Base-by-base conservation (phyloP, 2,888 invertebrate species). In the Drepana falcataria region DNA sequence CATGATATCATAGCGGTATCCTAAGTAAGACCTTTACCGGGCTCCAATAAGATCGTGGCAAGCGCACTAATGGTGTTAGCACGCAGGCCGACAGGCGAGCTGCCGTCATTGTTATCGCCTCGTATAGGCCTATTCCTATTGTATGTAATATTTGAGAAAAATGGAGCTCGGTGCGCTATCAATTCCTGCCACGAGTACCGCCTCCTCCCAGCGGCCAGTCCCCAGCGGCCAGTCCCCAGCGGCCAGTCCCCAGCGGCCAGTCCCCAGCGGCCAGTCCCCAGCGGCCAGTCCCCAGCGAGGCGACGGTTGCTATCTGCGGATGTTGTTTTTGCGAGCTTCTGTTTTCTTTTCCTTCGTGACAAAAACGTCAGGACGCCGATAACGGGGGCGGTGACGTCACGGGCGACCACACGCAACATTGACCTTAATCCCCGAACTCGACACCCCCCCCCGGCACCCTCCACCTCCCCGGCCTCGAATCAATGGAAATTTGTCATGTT, bases 281-380 rank as follows among this genome's bases (percentile, higher is more conserved):
- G 34, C 41, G 40, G 40, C 5, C 40, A 51, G 40, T 33, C 35
- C 37, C 33, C 40, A 37, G 41, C 4, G 40, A 7, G 40, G 40
- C 9, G 40, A 51, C n/a, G 40, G 33, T 51, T 40, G 21, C 34
- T 41, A 51, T 33, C 34, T 40, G 7, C 34, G 35, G 51, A 41
- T 51, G 35, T 51, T 51, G 40, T 51, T 51, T 51, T 49, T 51
- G 40, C 51, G 40, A 9, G 44, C 44, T 44, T 7, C 34, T 7
- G 51, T 51, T 51, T 51, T 51, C 40, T 51, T 51, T 51, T 40
- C 6, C 40, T 40, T 40, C 40, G 40, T 34, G 35, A 51, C 40
- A 51, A 51, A 51, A 51, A 51, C 51, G 51, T 40, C 51, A 33
- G 40, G 2, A 40, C 5, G 40, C 51, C 40, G 34, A 51, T 51